A percentile compares a stretch with the other conserved stretches of the same genome.
These are phyloP conservation scores for Drosophila tanythrix DNA, from an alignment of 2,888 invertebrate genomes.

Conservation along the genomic window DNA sequence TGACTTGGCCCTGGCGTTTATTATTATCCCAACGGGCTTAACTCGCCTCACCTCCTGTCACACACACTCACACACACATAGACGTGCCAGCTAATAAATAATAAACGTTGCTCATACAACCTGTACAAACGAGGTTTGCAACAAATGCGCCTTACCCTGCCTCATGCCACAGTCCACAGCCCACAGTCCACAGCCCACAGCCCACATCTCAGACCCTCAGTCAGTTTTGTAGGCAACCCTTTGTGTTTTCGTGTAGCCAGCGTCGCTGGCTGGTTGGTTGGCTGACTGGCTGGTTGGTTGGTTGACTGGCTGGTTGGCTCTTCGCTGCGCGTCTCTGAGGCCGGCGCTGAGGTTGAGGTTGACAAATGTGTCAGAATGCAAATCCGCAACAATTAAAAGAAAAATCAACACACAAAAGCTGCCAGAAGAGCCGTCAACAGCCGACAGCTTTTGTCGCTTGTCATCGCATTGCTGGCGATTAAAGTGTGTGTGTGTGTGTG, in stretches of 20 bases:
- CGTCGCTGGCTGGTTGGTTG: constrained; percentile 24
- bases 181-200: constrained; percentile 16
- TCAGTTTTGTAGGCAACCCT: constrained; percentile 50
- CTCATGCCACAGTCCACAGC: constrained; percentile 9
- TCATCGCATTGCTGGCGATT: constrained; percentile 57
- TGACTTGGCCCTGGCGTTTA: constrained; percentile 71
- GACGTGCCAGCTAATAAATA: constrained; percentile 70
- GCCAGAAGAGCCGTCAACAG: constrained; percentile 59
- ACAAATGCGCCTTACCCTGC: constrained; percentile 15
- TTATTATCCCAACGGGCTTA: constrained; percentile 76
- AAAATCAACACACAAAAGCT: constrained; percentile 83
- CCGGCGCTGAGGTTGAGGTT: constrained; percentile 82
- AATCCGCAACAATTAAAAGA: constrained; percentile 85
- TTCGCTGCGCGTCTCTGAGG: constrained; percentile 60
- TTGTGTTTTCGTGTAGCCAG: constrained; percentile 23
- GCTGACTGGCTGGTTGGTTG: not conserved
- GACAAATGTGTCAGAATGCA: constrained; percentile 85
- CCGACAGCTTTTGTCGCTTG: constrained; percentile 68
- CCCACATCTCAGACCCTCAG: constrained; percentile 21
- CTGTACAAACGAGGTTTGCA: constrained; percentile 51
- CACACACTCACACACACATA: constrained; percentile 18
- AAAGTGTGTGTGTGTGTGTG: constrained; percentile 28
- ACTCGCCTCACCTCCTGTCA: constrained; percentile 57
- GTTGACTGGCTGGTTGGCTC: constrained; percentile 30
- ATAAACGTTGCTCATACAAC: constrained; percentile 64